Evolutionary conservation across 2,113 vertebrate genomes (phyloP).

Genomic region (Pheucticus melanocephalus): DNA sequence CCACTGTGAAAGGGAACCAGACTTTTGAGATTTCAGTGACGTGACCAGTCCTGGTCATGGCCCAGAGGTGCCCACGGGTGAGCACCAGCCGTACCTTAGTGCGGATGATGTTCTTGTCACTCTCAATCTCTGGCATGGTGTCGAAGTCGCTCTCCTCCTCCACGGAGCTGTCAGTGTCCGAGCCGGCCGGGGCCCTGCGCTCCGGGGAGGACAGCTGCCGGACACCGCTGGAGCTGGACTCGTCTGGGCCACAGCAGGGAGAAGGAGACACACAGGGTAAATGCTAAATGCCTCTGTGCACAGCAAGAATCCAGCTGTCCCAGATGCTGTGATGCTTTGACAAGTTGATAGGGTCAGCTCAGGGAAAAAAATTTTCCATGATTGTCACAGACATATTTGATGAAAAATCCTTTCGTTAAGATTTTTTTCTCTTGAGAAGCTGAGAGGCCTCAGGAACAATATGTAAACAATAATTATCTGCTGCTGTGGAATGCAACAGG

Average conservation of each 20-base stretch:
- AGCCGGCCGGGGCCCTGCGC: background rate
- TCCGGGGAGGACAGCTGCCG: conserved; percentile 47
- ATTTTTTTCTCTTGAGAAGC: too few relatives aligned
- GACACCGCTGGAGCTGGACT: conserved; percentile 69
- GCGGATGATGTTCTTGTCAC: conserved; percentile 78
- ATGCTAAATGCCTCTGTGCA: background rate
- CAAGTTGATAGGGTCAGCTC: background rate
- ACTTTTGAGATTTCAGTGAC: background rate
- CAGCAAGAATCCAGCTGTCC: background rate
- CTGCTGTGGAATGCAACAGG: too few relatives aligned
- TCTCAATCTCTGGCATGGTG: conserved; percentile 80
- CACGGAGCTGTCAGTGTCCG: conserved; percentile 80
- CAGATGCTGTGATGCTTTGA: background rate
- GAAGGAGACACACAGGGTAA: background rate
- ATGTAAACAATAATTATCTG: too few relatives aligned
- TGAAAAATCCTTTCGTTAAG: too few relatives aligned
- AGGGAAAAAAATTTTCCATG: background rate
- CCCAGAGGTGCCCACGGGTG: background rate
- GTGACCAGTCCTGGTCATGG: too few relatives aligned
- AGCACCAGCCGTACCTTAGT: conserved; percentile 66
- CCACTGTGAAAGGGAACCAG: background rate
- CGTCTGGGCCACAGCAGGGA: conserved; percentile 50
- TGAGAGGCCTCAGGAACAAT: too few relatives aligned
- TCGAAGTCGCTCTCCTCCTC: conserved; percentile 81
- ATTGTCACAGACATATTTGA: background rate